phyloP scores from a whole-genome alignment of 1,140 invertebrate species.

The Pygmarrhopalites habei region DNA sequence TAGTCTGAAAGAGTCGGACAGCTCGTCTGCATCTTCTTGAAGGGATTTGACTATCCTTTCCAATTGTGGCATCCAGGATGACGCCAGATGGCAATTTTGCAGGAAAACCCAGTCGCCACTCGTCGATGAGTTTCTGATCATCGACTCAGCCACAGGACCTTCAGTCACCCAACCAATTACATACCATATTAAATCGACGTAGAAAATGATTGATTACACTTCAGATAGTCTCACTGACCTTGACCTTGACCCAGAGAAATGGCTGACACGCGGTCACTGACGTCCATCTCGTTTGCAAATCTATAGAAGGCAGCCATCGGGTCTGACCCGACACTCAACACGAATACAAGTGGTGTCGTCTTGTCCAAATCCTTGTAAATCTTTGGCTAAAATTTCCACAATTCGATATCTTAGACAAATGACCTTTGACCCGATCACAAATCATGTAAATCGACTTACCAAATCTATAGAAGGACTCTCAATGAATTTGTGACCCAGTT shows the following conservation, averaged over 20 bases:
- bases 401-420: neutral
- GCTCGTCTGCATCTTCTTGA: constrained; percentile 52
- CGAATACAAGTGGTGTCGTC: constrained; percentile 72
- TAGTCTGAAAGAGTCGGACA: constrained; percentile 67
- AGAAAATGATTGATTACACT: constrained; percentile 43
- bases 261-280: constrained; percentile 64
- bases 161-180: too few species aligned
- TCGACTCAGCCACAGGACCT: constrained; percentile 69
- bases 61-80: constrained; percentile 77
- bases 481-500: constrained; percentile 68
- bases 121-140: constrained; percentile 63
- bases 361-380: constrained; percentile 66
- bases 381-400: constrained; percentile 30
- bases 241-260: constrained; percentile 88
- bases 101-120: constrained; percentile 65
- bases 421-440: too few species aligned
- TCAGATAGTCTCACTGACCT: too few species aligned
- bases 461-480: constrained; percentile 65
- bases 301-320: constrained; percentile 71
- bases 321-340: constrained; percentile 85
- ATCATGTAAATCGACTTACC: neutral
- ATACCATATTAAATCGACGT: neutral
- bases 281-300: constrained; percentile 72
- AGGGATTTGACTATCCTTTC: constrained; percentile 63
- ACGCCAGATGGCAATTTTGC: constrained; percentile 57